Base-by-base conservation (phyloP, 2,888 invertebrate genomes). In the Xestobium rufovillosum region DNA sequence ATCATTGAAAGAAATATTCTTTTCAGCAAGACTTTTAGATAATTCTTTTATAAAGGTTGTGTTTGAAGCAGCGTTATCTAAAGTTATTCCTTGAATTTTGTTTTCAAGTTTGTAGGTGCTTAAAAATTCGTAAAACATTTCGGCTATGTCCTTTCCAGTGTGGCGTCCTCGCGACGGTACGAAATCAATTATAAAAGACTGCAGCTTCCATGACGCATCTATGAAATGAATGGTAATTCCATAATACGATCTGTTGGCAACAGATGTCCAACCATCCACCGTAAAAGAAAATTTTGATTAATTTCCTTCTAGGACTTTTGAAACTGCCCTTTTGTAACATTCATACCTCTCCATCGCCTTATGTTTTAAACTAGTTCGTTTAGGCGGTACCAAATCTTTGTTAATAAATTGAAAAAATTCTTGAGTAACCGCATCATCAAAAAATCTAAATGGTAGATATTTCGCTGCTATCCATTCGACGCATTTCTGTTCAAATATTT, bases 241-340 rank as follows among this genome's bases (percentile, higher is more conserved):
- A 39, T 53, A 53, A 34, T 37, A 51, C 16, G 43, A 44, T 39
- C 38, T 45, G 14, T 39, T 38, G 27, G 42, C 29, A 31, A 50
- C 42, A 9, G 50, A 46, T 4, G 53, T 51, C 52, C 52, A 53
- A 10, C 45, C 49, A 42, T 54, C 48, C 26, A 50, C 37, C n/a
- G 52, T 45, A 37, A 45, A 45, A 12, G 43, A 44, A 10, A 37
- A 13, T 34, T 44, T 42, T 2, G 36, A 42, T 8, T 14, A 12
- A 29, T 16, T 41, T 9, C 17, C 8, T 32, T n/a, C n/a, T n/a
- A n/a, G n/a, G n/a, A n/a, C n/a, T n/a, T n/a, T n/a, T n/a, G n/a
- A n/a, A n/a, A n/a, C n/a, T n/a, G n/a, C n/a, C n/a, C n/a, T n/a
- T n/a, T n/a, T n/a, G n/a, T n/a, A n/a, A n/a, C n/a, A n/a, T n/a